Conservation (phyloP, 2,797 vertebrate species). For the Pangasius larnaudii region DNA sequence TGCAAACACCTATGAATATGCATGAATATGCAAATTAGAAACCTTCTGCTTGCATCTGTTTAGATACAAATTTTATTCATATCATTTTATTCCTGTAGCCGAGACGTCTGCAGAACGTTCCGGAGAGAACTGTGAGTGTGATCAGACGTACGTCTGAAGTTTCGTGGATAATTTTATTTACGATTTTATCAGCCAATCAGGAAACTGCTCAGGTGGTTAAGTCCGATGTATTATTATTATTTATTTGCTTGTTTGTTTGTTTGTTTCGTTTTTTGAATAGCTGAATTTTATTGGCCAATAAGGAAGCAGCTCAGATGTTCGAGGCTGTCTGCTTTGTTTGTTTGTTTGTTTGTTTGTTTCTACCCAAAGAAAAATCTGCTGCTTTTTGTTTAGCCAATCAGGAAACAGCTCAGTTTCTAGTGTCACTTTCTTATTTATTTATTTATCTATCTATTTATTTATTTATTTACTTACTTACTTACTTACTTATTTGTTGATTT, state of each 20-base stretch:
- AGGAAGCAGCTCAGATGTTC: neutral
- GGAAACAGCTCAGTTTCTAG: neutral
- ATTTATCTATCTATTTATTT: neutral
- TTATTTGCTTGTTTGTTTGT: neutral
- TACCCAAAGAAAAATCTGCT: too few species aligned
- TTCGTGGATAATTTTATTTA: neutral
- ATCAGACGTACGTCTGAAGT: neutral
- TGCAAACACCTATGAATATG: neutral
- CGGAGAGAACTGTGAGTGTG: neutral
- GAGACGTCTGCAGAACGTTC: neutral
- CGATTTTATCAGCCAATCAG: neutral
- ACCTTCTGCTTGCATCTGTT: neutral
- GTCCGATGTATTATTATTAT: neutral
- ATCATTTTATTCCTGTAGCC: neutral
- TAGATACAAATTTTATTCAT: neutral
- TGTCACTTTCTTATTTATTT: neutral
- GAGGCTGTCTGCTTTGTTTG: neutral
- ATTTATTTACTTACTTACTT: too few species aligned
- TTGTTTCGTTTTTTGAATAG: neutral
- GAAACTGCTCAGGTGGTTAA: neutral
- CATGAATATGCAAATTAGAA: constrained; percentile 18
- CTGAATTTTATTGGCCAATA: neutral
- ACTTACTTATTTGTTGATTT: too few species aligned
- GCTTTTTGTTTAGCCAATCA: neutral
- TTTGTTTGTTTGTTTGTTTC: neutral